phyloP scores from a whole-genome alignment of 1,140 invertebrate genomes.

The Dreissena polymorpha region DNA sequence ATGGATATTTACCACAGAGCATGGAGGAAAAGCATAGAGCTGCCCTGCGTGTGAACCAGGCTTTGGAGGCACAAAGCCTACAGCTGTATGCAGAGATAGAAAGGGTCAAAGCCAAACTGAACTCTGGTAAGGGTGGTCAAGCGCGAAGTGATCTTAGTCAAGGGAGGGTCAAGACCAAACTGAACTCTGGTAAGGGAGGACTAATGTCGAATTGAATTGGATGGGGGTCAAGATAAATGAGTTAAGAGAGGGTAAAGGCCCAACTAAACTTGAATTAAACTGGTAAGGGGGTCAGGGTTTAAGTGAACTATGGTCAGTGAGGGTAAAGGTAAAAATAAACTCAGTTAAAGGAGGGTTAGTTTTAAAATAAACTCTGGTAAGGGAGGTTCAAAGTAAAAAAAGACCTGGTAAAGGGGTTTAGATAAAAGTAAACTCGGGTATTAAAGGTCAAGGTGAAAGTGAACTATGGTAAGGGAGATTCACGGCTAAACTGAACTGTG shows the following conservation, averaged over 20 bases:
- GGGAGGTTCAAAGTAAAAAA: too few species aligned
- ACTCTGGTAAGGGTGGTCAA: neutral
- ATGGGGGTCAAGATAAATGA: neutral
- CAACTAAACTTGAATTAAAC: neutral
- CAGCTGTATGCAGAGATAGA: constrained; percentile 65
- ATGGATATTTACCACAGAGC: constrained; percentile 57
- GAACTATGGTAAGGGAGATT: too few species aligned
- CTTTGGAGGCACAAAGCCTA: constrained; percentile 64
- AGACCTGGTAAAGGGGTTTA: too few species aligned
- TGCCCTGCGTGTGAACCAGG: constrained; percentile 66
- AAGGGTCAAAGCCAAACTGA: constrained; percentile 46
- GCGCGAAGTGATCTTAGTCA: too few species aligned
- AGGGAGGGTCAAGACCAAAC: neutral
- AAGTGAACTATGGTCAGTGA: too few species aligned
- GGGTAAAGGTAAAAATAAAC: too few species aligned
- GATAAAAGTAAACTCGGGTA: too few species aligned
- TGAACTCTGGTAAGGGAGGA: neutral
- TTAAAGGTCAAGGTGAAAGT: too few species aligned
- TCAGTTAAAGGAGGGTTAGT: too few species aligned
- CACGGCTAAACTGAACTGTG: too few species aligned
- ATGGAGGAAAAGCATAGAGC: constrained; percentile 69
- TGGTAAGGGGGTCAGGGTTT: too few species aligned
- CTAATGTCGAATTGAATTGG: neutral
- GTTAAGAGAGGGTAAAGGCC: neutral
- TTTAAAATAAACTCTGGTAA: too few species aligned